A percentile compares a stretch with the other conserved stretches of the same genome.
phyloP scores from a whole-genome alignment of 2,113 vertebrate genomes.

The Nyctereutes procyonoides region DNA sequence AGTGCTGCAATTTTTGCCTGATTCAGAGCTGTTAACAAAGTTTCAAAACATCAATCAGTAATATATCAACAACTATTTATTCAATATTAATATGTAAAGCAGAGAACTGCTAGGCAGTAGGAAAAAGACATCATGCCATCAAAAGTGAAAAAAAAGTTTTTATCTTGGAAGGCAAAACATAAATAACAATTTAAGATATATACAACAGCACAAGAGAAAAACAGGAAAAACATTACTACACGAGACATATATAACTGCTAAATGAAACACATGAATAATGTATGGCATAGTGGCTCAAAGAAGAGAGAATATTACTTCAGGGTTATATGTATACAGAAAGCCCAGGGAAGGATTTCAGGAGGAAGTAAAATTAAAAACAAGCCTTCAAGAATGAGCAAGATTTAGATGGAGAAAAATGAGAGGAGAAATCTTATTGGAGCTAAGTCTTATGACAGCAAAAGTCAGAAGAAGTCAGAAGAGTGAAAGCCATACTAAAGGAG shows the following conservation, averaged over 20 bases:
- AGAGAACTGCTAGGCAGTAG: neutral
- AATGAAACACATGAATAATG: neutral
- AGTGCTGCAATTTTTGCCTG: neutral
- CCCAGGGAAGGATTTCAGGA: neutral
- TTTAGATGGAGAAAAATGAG: neutral
- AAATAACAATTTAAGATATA: conserved; percentile 15
- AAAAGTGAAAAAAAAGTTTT: neutral
- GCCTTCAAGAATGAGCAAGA: neutral
- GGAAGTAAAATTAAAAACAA: neutral
- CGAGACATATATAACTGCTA: neutral
- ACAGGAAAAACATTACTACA: neutral
- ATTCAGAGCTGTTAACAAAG: conserved; percentile 12
- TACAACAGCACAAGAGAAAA: neutral
- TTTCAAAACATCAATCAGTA: conserved; percentile 37
- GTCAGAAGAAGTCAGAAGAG: neutral
- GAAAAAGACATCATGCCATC: neutral
- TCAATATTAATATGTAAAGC: neutral
- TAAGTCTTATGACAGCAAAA: neutral
- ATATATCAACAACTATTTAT: neutral
- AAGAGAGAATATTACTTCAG: neutral
- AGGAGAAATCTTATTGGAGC: neutral
- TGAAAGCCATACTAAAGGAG: neutral
- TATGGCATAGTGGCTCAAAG: neutral
- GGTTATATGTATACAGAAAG: neutral
- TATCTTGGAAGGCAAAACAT: neutral